Conservation (phyloP, 92 coral and sea anemone genomes). For the Heliopora coerulea region DNA sequence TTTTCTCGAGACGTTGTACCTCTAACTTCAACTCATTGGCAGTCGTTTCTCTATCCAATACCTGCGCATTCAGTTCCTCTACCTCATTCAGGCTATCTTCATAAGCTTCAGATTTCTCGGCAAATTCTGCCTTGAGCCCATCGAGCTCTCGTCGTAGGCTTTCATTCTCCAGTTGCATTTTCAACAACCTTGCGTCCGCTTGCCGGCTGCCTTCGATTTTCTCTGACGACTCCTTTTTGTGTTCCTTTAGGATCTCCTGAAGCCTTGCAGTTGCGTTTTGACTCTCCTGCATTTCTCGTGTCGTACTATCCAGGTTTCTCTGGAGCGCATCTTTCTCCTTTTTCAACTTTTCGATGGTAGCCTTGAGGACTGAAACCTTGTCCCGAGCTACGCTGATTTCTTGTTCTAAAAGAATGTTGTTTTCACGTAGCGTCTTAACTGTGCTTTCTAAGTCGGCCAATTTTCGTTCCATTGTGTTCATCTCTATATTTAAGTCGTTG, state of each 20-base stretch:
- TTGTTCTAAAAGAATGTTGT: conserved; percentile 59
- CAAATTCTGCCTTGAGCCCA: conserved; percentile 56
- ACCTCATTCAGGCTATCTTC: conserved; percentile 50
- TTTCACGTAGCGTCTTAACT: conserved; percentile 53
- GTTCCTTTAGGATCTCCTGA: conserved; percentile 58
- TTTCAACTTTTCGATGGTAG: conserved; percentile 54
- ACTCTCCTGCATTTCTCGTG: conserved; percentile 54
- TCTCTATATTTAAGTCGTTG: conserved; percentile 56
- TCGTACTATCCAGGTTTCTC: conserved; percentile 56
- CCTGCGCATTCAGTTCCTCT: conserved; percentile 49
- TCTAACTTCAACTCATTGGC: conserved; percentile 43
- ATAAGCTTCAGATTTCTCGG: conserved; percentile 43
- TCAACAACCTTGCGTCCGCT: conserved; percentile 57
- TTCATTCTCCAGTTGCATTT: conserved; percentile 56
- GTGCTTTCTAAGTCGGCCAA: conserved; percentile 59
- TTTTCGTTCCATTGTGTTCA: conserved; percentile 54
- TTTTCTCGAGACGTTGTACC: conserved; percentile 58
- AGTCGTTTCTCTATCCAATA: conserved; percentile 18
- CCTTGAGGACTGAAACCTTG: conserved; percentile 48
- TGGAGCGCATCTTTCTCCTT: conserved; percentile 65
- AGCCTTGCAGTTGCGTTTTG: conserved; percentile 60
- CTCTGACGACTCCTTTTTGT: conserved; percentile 50
- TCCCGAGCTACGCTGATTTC: conserved; percentile 51
- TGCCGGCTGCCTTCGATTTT: conserved; percentile 53
- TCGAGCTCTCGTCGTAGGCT: conserved; percentile 53